phyloP scores from a whole-genome alignment of 1,140 invertebrate genomes.

The Trypoxylus dichotomus region DNA sequence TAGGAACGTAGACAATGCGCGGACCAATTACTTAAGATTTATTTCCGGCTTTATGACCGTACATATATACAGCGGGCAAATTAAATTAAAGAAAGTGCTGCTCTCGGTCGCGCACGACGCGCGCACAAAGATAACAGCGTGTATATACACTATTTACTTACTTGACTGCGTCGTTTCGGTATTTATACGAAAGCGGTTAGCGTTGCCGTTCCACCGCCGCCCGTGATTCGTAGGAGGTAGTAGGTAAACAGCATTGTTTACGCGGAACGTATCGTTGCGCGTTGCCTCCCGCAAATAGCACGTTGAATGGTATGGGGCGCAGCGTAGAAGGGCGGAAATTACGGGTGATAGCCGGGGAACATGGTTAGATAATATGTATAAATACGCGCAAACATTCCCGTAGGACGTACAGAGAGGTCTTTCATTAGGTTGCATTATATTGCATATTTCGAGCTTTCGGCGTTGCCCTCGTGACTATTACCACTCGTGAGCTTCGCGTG shows the following conservation, averaged over 20 bases:
- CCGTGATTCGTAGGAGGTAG: not conserved
- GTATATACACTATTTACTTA: not conserved
- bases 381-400: not conserved
- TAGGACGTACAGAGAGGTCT: not conserved
- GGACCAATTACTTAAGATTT: not conserved
- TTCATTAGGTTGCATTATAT: not conserved
- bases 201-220: not conserved
- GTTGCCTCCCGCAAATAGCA: not conserved
- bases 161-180: not conserved
- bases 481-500: not conserved
- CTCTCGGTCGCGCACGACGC: not conserved
- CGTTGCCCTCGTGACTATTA: too few species aligned
- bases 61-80: not conserved
- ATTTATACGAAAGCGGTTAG: not conserved
- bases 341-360: not conserved
- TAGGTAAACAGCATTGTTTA: constrained; percentile 29
- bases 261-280: constrained; percentile 25
- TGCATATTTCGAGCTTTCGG: not conserved
- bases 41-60: not conserved
- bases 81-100: constrained; percentile 9
- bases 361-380: not conserved
- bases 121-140: not conserved
- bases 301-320: too few species aligned
- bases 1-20: not conserved
- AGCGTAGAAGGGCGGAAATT: constrained; percentile 15